These are phyloP conservation scores for Chascanopsetta lugubris DNA, from an alignment of 2,113 vertebrate genomes.

Conservation along the genomic window DNA sequence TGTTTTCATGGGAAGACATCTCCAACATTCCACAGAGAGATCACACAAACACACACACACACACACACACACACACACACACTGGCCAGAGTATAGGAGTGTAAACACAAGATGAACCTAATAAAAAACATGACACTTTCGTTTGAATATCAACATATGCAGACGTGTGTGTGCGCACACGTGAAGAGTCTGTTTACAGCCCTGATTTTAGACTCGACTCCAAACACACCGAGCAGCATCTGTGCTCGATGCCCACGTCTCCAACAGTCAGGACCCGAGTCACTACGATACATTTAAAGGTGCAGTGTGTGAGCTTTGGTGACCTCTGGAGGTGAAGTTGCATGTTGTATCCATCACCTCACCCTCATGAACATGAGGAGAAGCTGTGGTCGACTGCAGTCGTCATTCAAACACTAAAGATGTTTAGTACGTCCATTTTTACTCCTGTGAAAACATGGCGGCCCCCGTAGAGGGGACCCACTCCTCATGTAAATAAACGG, in stretches of 20 bases:
- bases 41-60: conserved; percentile 15
- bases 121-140: conserved; percentile 50
- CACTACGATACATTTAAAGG: no score
- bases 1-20: conserved; percentile 63
- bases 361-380: no score
- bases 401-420: no score
- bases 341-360: no score
- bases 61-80: conserved; percentile 26
- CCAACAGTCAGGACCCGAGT: no score
- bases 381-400: no score
- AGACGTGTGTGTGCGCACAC: conserved; percentile 12
- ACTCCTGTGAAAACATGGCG: no score
- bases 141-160: conserved; percentile 43
- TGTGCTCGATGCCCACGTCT: neutral
- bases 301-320: no score
- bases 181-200: conserved; percentile 6
- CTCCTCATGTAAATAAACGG: no score
- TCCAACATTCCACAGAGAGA: conserved; percentile 59
- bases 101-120: conserved; percentile 57
- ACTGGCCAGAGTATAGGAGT: conserved; percentile 21
- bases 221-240: conserved; percentile 4
- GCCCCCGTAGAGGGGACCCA: no score
- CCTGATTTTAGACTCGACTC: neutral
- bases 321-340: no score
- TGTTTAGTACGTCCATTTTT: no score